phyloP scores from a whole-genome alignment of 1,140 invertebrate genomes.

The Lethrus apterus region DNA sequence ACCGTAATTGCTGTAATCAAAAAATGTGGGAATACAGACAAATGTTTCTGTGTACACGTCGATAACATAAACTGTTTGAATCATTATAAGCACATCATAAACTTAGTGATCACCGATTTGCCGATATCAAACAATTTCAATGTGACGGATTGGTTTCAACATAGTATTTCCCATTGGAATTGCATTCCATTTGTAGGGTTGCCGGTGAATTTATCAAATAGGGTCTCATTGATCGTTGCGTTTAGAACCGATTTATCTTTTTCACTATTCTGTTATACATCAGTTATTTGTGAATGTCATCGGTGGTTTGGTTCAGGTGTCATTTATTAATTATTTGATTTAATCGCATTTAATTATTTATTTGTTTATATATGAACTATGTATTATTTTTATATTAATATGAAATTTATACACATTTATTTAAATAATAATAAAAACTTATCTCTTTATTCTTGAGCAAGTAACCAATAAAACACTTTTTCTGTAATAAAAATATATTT shows the following conservation, averaged over 20 bases:
- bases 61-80: slow-evolving; percentile 18
- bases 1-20: not conserved
- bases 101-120: slow-evolving; percentile 26
- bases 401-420: too few relatives aligned
- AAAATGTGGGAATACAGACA: not conserved
- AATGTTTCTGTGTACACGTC: not conserved
- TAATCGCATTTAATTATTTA: too few relatives aligned
- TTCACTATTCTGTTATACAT: too few relatives aligned
- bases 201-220: slow-evolving; percentile 15
- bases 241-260: slow-evolving; percentile 22
- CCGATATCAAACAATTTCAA: slow-evolving; percentile 30
- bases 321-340: not conserved
- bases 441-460: too few relatives aligned
- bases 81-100: slow-evolving; percentile 28
- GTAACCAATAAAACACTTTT: too few relatives aligned
- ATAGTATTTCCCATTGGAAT: slow-evolving; percentile 30
- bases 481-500: too few relatives aligned
- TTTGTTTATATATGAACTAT: too few relatives aligned
- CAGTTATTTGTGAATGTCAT: too few relatives aligned
- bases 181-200: slow-evolving; percentile 21
- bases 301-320: not conserved
- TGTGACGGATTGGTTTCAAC: slow-evolving; percentile 28
- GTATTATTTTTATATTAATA: too few relatives aligned
- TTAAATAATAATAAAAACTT: too few relatives aligned
- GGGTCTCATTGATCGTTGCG: slow-evolving; percentile 17